A percentile compares a stretch with the other conserved stretches of the same genome.
Evolutionary conservation across 2,888 invertebrate genomes (phyloP).

Genomic region (Octodonta nipae): DNA sequence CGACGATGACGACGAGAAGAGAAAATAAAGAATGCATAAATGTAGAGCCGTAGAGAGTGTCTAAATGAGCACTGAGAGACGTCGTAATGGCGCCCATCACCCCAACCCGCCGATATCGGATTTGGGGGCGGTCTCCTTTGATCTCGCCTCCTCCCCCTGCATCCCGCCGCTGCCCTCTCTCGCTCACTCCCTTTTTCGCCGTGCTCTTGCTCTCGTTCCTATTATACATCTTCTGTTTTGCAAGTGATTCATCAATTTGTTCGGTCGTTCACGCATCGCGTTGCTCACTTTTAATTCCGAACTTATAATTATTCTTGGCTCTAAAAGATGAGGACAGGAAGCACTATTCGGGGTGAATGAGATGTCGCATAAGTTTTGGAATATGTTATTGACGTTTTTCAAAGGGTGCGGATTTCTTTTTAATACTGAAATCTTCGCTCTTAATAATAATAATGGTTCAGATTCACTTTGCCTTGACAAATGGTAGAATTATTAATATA

Average conservation of each 20-base stretch:
- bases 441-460: too few species aligned
- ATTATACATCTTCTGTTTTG: conserved; percentile 31
- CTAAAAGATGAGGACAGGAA: too few species aligned
- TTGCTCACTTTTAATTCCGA: conserved; percentile 25
- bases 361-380: too few species aligned
- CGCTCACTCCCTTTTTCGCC: conserved; percentile 16
- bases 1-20: too few species aligned
- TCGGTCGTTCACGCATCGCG: conserved; percentile 17
- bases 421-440: too few species aligned
- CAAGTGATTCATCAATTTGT: conserved; percentile 38
- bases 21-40: too few species aligned
- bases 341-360: too few species aligned
- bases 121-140: conserved; percentile 46
- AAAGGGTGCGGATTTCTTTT: too few species aligned
- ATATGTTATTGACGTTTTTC: too few species aligned
- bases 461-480: too few species aligned
- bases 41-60: too few species aligned
- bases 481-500: too few species aligned
- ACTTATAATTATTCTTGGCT: conserved; percentile 5
- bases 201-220: conserved; percentile 17
- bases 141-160: conserved; percentile 42
- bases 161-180: conserved; percentile 15
- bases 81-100: conserved; percentile 34
- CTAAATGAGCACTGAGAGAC: conserved; percentile 36
- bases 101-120: conserved; percentile 31